A percentile compares a stretch with the other conserved stretches of the same genome.
Conservation (phyloP, 2,888 invertebrate genomes). For the Tigriopus californicus region DNA sequence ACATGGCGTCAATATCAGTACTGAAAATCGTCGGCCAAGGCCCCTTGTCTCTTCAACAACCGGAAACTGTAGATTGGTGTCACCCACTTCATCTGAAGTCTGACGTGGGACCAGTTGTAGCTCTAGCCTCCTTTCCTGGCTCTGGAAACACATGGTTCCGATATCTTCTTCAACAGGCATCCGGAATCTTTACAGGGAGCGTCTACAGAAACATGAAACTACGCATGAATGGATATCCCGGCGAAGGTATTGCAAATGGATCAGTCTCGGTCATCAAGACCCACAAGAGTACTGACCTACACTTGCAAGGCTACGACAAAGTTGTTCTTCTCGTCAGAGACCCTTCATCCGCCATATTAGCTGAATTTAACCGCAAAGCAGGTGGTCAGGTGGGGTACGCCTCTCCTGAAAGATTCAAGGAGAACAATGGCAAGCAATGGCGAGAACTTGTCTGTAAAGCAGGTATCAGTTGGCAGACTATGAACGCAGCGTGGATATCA, state of each 20-base stretch:
- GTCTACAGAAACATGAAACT: slow-evolving; percentile 62
- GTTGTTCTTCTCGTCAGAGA: slow-evolving; percentile 50
- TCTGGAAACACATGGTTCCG: slow-evolving; percentile 67
- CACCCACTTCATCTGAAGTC: slow-evolving; percentile 22
- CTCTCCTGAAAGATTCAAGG: slow-evolving; percentile 41
- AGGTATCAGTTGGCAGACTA: slow-evolving; percentile 44
- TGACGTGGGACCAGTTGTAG: slow-evolving; percentile 36
- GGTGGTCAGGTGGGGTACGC: slow-evolving; percentile 63
- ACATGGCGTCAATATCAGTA: no score
- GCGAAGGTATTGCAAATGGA: slow-evolving; percentile 51
- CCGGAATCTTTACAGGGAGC: slow-evolving; percentile 51
- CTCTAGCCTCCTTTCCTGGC: slow-evolving; percentile 59
- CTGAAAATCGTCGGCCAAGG: no score
- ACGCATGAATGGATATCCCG: slow-evolving; percentile 56
- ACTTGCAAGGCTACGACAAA: slow-evolving; percentile 34
- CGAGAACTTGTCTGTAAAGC: slow-evolving; percentile 46
- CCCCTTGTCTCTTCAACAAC: no score
- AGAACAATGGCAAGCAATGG: slow-evolving; percentile 49
- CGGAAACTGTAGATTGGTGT: slow-evolving; percentile 23
- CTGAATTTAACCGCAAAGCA: slow-evolving; percentile 58
- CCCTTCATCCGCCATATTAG: slow-evolving; percentile 50
- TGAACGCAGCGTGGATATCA: slow-evolving; percentile 48
- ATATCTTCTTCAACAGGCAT: slow-evolving; percentile 47
- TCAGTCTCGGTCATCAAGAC: slow-evolving; percentile 60
- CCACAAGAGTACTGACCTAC: slow-evolving; percentile 45